A percentile compares a stretch with the other conserved stretches of the same genome.
Conservation (phyloP, 1,140 invertebrate species). For the Drosophila lowei region DNA sequence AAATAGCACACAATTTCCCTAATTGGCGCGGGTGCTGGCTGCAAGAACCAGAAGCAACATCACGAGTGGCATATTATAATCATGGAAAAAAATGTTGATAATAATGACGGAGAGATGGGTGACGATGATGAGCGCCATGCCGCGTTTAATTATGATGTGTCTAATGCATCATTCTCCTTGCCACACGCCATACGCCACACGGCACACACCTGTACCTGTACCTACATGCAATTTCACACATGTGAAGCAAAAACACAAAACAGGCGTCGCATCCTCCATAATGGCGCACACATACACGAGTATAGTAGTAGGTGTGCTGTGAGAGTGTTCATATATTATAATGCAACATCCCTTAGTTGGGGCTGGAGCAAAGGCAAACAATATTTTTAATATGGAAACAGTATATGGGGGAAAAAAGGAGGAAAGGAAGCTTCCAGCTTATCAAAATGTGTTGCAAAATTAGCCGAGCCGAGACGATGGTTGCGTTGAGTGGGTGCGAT, state of each 20-base stretch:
- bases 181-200: conserved; percentile 4
- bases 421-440: conserved; percentile 31
- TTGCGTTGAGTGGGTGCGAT: conserved; percentile 37
- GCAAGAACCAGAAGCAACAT: conserved; percentile 12
- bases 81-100: conserved; percentile 51
- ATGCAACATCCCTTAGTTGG: not conserved
- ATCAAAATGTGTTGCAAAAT: conserved; percentile 77
- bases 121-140: conserved; percentile 67
- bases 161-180: conserved; percentile 40
- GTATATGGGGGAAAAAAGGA: conserved; percentile 43
- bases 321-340: conserved; percentile 1
- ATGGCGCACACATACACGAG: conserved; percentile 23
- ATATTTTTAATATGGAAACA: conserved; percentile 73
- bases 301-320: not conserved
- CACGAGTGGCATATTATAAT: conserved; percentile 60
- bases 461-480: conserved; percentile 50
- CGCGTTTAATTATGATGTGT: conserved; percentile 69
- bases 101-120: conserved; percentile 56
- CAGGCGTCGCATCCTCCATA: conserved; percentile 66
- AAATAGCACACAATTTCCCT: conserved; percentile 83
- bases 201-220: conserved; percentile 32
- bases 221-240: conserved; percentile 66
- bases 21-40: conserved; percentile 64
- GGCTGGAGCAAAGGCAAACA: conserved; percentile 15
- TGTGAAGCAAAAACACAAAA: conserved; percentile 53